Conservation (phyloP, 2,113 vertebrate species). For the Piliocolobus tephrosceles region DNA sequence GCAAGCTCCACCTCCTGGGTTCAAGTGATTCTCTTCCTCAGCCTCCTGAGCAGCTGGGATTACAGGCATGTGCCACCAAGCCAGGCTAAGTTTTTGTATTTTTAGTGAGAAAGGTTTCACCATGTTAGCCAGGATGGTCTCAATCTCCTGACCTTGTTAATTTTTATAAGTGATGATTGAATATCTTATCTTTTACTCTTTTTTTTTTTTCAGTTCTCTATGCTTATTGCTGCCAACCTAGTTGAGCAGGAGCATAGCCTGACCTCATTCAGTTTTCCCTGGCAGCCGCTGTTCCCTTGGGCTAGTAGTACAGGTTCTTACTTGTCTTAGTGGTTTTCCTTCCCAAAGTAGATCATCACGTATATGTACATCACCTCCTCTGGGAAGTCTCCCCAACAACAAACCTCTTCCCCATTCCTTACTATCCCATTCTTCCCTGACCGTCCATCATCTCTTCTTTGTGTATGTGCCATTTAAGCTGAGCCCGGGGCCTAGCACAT, state of each 20-base stretch:
- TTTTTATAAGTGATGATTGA: not conserved
- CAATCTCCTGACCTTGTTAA: no score
- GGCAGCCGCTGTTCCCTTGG: not conserved
- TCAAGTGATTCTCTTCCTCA: no score
- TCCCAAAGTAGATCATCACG: not conserved
- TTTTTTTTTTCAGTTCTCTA: not conserved
- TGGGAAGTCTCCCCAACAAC: not conserved
- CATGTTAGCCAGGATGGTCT: no score
- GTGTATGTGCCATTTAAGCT: not conserved
- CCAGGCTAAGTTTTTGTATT: no score
- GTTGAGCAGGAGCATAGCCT: not conserved
- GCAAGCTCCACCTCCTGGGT: no score
- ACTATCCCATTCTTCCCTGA: not conserved
- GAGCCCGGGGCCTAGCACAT: not conserved
- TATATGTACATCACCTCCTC: no score
- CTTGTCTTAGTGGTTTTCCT: not conserved
- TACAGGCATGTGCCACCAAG: fast-evolving
- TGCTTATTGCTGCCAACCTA: not conserved
- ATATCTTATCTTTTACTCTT: not conserved
- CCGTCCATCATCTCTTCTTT: not conserved
- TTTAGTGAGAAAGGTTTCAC: no score
- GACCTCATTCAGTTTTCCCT: not conserved
- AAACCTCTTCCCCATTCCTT: not conserved
- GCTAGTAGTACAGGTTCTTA: not conserved
- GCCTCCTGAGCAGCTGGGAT: no score